Evolutionary conservation across 1,140 invertebrate species (phyloP).

Genomic region (Dendrolimus kikuchii): DNA sequence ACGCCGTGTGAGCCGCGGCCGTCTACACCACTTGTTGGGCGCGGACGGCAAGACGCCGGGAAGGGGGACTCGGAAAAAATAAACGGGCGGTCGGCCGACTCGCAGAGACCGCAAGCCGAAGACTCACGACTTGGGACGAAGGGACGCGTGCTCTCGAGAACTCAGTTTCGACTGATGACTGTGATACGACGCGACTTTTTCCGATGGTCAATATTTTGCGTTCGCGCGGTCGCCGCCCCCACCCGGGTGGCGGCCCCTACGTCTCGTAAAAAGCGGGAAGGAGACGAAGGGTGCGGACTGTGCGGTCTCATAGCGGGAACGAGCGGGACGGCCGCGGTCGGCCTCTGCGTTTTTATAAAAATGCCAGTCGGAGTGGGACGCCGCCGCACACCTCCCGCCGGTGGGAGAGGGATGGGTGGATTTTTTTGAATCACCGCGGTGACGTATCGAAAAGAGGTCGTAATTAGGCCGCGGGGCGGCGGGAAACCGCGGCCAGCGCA

Average conservation of each 20-base stretch:
- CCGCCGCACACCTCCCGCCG: conserved; percentile 17
- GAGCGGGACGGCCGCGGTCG: conserved; percentile 64
- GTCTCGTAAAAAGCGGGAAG: conserved; percentile 73
- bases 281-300: conserved; percentile 65
- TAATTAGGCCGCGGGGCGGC: conserved; percentile 70
- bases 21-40: conserved; percentile 66
- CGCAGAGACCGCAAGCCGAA: conserved; percentile 63
- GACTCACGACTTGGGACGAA: conserved; percentile 62
- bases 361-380: conserved; percentile 57
- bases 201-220: conserved; percentile 74
- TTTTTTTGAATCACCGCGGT: conserved; percentile 67
- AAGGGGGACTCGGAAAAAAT: conserved; percentile 58
- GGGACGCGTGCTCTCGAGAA: conserved; percentile 63
- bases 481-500: conserved; percentile 64
- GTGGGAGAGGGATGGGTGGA: conserved; percentile 58
- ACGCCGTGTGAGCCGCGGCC: conserved; percentile 50
- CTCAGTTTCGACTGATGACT: conserved; percentile 73
- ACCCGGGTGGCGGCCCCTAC: conserved; percentile 68
- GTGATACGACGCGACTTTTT: conserved; percentile 73
- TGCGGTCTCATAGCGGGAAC: conserved; percentile 49
- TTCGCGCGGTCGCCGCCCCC: conserved; percentile 67
- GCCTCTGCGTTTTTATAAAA: conserved; percentile 72
- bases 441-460: conserved; percentile 62
- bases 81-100: conserved; percentile 35
- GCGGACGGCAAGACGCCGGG: conserved; percentile 57